Conservation (phyloP, 1,140 invertebrate genomes). For the Zaprionus kolodkinae region DNA sequence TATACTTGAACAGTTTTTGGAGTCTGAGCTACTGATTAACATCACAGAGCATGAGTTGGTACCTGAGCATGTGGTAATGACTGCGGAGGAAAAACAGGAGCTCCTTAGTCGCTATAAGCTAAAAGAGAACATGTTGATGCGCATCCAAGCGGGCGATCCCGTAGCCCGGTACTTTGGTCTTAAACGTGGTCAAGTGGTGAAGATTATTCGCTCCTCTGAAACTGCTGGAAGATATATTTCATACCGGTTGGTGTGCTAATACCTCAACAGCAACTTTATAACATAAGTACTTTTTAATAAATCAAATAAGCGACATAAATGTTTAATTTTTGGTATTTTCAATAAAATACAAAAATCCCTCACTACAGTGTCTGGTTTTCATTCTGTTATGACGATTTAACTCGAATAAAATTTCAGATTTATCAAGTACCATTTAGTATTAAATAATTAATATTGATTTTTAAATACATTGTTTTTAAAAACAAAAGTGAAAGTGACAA, state of each 20-base stretch:
- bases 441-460: no score
- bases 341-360: background rate
- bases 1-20: constrained; percentile 98
- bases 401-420: background rate
- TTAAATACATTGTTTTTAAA: no score
- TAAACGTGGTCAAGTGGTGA: constrained; percentile 91
- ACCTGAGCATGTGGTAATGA: constrained; percentile 99
- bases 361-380: background rate
- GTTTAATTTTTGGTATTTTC: background rate
- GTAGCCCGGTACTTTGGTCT: constrained; percentile 91
- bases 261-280: background rate
- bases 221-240: constrained; percentile 99
- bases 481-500: no score
- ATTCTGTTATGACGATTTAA: background rate
- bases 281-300: constrained; percentile 14
- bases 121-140: constrained; percentile 99
- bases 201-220: constrained; percentile 98
- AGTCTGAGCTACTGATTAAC: constrained; percentile 99
- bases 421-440: no score
- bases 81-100: constrained; percentile 98
- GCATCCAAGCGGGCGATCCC: constrained; percentile 99
- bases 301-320: background rate
- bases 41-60: constrained; percentile 99
- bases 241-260: constrained; percentile 96
- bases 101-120: constrained; percentile 93